Base-by-base conservation (phyloP, 2,797 vertebrate species). In the Esox lucius region DNA sequence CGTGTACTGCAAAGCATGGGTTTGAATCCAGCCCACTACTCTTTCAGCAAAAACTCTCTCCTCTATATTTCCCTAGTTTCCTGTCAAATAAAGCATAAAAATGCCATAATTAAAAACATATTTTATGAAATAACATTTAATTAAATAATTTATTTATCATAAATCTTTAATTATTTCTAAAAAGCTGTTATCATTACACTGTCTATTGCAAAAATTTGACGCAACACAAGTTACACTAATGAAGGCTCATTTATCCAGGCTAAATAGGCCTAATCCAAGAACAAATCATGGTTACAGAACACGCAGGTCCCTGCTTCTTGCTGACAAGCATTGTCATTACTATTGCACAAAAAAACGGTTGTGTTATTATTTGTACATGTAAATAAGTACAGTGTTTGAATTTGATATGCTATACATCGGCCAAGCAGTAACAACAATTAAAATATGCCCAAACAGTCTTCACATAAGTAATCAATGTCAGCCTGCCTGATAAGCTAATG, bases 401-500 rank as follows among this genome's bases (percentile, higher is more conserved):
- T 35, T 31, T 66, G 64, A 66, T 66, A 35, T 8, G 17, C 61
- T 31, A 5, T 15, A 64, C 15, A 64, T 17, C 26, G 26, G 61
- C 24, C 26, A 15, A 64, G 61, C 16, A 66, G 31, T 33, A 28
- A 66, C 15, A 66, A 31, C 16, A 66, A 66, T 17, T 17, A 65
- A 17, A 64, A 33, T 17, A 66, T 35, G 16, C 15, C 15, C 16
- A 66, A 66, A 33, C 64, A 33, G 22, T 61, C 56, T 13, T 66
- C 26, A 35, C 64, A 19, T 0, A 33, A 66, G 28, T 31, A 65
- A 65, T 65, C 28, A 65, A 31, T 16, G 62, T 65, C 62, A 28
- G 26, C 65, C 62, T 24, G 68, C 46, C 8, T 70, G 68, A 48
- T 51, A 48, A 70, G 68, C 19, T 33, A 56, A 59, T 59, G 3